Base-by-base conservation (phyloP, 2,113 vertebrate genomes). In the Mesitornis unicolor region DNA sequence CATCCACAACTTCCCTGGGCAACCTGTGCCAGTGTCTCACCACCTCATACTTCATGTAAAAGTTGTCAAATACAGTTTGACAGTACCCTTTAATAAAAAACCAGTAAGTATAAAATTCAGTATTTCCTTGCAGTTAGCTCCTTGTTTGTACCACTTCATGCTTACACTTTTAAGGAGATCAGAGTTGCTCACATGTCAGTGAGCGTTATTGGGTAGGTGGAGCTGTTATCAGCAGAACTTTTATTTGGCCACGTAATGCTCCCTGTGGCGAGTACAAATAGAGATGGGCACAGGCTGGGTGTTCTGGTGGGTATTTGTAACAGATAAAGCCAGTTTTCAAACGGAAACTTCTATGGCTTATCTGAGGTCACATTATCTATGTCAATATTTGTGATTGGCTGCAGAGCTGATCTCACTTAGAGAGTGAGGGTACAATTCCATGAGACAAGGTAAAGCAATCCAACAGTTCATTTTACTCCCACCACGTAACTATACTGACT, bases 401-500 rank as follows among this genome's bases (percentile, higher is more conserved):
- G 22, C 35, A 54, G 71, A 84, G 51, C 35, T 95, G 75, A 47
- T 77, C 31, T 78, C 11, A 20, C 12, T 31, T 67, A 43, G 38
- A 70, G 35, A 24, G 57, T 43, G 13, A 84, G 68, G 38, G 20
- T 86, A 13, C 57, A 84, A 17, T 73, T 56, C 31, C 43, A 16
- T 42, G 26, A 67, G 31, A 54, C 35, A 51, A 68, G 11, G 33
- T 73, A 36, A 68, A 93, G 48, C 26, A 64, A 21, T 87, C 48
- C 22, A 57, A 42, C 12, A 56, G 36, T 25, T 81, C 13, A 31
- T 65, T 89, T 76, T 67, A 45, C 22, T 59, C 25, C 16, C 29
- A 35, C 38, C 21, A 3, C 1, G 1, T 43, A 77, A 61, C 50
- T 69, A 2, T 11, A 7, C 9, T 53, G 70, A 9, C 1, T 4